phyloP scores from a whole-genome alignment of 2,113 vertebrate genomes.

The Hepsetus odoe region DNA sequence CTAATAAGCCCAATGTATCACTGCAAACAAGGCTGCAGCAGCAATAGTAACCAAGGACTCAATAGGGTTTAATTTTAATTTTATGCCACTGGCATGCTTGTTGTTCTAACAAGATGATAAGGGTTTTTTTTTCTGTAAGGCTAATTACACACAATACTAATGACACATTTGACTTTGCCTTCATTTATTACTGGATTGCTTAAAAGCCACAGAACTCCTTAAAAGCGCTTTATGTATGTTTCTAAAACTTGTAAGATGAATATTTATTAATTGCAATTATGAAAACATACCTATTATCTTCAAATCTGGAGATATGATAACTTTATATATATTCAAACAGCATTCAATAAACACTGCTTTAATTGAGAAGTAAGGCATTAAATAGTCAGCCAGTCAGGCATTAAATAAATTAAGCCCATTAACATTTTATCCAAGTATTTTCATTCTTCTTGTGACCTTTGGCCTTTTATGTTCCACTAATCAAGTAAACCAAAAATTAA shows the following conservation, averaged over 20 bases:
- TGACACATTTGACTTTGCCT: conserved; percentile 79
- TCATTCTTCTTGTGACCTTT: too few relatives aligned
- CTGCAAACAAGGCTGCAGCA: conserved; percentile 50
- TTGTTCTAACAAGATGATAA: conserved; percentile 68
- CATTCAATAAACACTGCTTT: conserved; percentile 9
- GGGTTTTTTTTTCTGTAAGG: conserved; percentile 80
- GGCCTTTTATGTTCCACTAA: conserved; percentile 3
- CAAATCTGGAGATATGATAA: conserved; percentile 72
- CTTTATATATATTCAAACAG: conserved; percentile 58
- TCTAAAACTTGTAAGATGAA: conserved; percentile 80
- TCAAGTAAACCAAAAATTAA: neutral
- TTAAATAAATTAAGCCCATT: too few relatives aligned
- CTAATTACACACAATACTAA: conserved; percentile 82
- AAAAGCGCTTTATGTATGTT: conserved; percentile 79
- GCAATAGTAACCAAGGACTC: conserved; percentile 66
- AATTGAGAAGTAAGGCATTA: conserved; percentile 44
- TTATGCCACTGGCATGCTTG: conserved; percentile 76
- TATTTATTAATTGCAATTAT: conserved; percentile 86
- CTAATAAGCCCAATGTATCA: conserved; percentile 86
- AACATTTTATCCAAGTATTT: too few relatives aligned
- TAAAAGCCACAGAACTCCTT: conserved; percentile 77
- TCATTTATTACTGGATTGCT: conserved; percentile 82
- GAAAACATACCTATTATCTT: conserved; percentile 81
- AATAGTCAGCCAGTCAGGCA: too few relatives aligned
- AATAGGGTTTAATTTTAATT: conserved; percentile 32